Base-by-base conservation (phyloP, 1,140 invertebrate genomes). In the Campoletis sonorensis region DNA sequence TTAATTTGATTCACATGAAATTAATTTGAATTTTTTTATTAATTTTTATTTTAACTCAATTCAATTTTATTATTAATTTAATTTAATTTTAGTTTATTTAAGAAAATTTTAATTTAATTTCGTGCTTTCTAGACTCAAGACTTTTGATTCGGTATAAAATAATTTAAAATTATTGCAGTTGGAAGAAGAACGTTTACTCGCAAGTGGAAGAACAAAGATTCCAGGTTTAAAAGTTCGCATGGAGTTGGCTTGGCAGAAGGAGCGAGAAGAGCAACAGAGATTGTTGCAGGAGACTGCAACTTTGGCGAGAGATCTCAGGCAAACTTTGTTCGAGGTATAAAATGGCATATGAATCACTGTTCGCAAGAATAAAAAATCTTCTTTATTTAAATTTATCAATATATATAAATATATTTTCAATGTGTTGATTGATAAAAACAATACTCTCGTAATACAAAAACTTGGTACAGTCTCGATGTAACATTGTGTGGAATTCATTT, bases 201-300 rank as follows among this genome's bases (percentile, higher is more conserved):
- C 94, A 1, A 96, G 96, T 80, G 97, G 96, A 80, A 93, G 97
- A 79, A 96, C 96, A 0, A 96, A 97, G 87, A 95, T 97, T 83
- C 95, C 96, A 5, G 97, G 97, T 27, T 92, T 97, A 70, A 96
- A 96, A 88, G 97, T 97, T 1, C 94, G 97, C 54, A 95, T 99
- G 94, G 98, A 99, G 89, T 91, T 98, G 16, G 97, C 97, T 0
- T 99, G 98, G 98, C 97, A 98, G 86, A 98, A 98, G 89, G 98
- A 99, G 90, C 93, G 98, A 77, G 96, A 97, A 87, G 97, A 98
- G 87, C 97, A 98, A 86, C 97, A 98, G 85, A 93, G 97, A 11
- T 91, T 98, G 26, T 91, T 99, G 5, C 96, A 97, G 86, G 97
- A 99, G 92, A 98, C 97, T 0, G 97, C 98, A 75, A 97, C 96